Evolutionary conservation across 2,113 vertebrate species (phyloP).

Genomic region (Forbesichthys papilliferus): DNA sequence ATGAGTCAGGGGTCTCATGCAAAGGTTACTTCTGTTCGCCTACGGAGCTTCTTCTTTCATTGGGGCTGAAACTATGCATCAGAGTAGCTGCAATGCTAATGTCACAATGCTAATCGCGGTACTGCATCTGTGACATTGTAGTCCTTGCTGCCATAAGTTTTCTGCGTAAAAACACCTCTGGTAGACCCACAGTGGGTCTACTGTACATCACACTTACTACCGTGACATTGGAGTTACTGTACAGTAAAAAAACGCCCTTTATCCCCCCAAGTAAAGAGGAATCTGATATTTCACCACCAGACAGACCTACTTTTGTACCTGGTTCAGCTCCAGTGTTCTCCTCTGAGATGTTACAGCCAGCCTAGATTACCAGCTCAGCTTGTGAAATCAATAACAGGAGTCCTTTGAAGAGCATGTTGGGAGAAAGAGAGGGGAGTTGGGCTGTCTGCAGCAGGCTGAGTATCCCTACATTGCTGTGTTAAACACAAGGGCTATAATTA

Average conservation of each 20-base stretch:
- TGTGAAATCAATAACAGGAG: conserved; percentile 18
- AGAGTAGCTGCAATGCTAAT: conserved; percentile 1
- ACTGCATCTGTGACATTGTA: neutral
- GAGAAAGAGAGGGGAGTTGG: conserved; percentile 36
- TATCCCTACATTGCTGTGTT: conserved; percentile 68
- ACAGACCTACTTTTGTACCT: neutral
- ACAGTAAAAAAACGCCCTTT: too few species aligned
- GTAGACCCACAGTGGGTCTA: too few species aligned
- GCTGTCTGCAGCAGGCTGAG: conserved; percentile 51
- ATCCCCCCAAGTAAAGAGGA: too few species aligned
- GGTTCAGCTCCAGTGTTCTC: too few species aligned
- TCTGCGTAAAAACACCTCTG: neutral
- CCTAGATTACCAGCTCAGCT: conserved; percentile 5
- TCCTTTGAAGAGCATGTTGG: neutral
- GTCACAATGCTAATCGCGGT: neutral
- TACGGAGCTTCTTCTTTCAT: neutral
- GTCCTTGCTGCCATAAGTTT: neutral
- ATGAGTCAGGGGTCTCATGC: neutral
- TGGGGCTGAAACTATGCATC: neutral
- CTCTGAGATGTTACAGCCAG: conserved; percentile 16
- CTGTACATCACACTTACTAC: too few species aligned
- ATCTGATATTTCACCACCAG: neutral
- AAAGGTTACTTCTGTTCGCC: neutral
- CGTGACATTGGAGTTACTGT: too few species aligned
- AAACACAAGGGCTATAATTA: conserved; percentile 81